A percentile compares a stretch with the other conserved stretches of the same genome.
These are phyloP conservation scores for Miichthys miiuy DNA, from an alignment of 2,797 vertebrate genomes.

Conservation along the genomic window DNA sequence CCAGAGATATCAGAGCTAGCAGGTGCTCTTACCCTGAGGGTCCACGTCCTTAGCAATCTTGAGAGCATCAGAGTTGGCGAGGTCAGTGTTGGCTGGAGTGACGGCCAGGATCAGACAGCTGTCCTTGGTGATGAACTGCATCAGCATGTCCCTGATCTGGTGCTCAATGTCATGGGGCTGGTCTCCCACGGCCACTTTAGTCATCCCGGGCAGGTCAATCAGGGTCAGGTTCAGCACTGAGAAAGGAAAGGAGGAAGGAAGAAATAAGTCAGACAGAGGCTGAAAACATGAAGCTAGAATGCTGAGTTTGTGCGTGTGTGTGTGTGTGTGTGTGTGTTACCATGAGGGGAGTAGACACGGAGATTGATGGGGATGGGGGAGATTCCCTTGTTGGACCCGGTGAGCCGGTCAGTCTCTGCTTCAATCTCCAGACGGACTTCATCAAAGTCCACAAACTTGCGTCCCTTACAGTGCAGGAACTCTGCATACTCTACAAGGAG, in stretches of 20 bases:
- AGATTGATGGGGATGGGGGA: conserved; percentile 94
- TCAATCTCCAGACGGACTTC: conserved; percentile 96
- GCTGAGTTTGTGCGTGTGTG: not conserved
- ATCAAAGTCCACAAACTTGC: conserved; percentile 96
- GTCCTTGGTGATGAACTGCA: conserved; percentile 94
- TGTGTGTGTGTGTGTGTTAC: conserved; percentile 34
- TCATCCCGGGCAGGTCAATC: conserved; percentile 96
- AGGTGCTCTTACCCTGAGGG: conserved; percentile 87
- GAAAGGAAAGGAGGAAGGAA: not conserved
- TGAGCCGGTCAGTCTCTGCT: conserved; percentile 92
- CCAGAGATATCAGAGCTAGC: not conserved
- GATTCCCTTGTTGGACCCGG: conserved; percentile 96
- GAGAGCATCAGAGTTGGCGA: conserved; percentile 96
- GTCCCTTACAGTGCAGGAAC: conserved; percentile 96
- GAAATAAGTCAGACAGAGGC: not conserved
- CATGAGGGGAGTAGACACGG: conserved; percentile 91
- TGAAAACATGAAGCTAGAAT: not conserved
- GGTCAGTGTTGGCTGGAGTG: conserved; percentile 93
- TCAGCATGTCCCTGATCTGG: conserved; percentile 96
- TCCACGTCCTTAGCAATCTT: conserved; percentile 97
- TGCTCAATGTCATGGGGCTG: conserved; percentile 94
- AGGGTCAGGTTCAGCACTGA: conserved; percentile 93
- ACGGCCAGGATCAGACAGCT: conserved; percentile 95
- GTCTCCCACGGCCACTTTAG: conserved; percentile 95
- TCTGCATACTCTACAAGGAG: conserved; percentile 91